Conservation (phyloP, 2,797 vertebrate genomes). For the Antrozous pallidus region DNA sequence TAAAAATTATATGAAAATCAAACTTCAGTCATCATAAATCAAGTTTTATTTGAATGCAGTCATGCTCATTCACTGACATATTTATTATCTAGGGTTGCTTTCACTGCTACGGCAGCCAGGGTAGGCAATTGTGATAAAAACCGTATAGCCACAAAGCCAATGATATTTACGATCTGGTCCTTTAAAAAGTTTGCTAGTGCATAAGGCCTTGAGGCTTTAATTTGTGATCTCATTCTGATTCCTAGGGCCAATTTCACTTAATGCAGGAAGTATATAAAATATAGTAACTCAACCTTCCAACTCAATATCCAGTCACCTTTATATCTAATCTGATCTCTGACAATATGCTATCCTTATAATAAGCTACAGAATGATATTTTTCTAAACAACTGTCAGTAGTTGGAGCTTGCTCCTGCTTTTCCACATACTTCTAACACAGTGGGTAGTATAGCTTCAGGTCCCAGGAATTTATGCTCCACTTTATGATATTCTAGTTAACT, state of each 20-base stretch:
- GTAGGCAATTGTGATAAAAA: not conserved
- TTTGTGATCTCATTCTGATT: not conserved
- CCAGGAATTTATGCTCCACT: not conserved
- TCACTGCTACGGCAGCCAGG: not conserved
- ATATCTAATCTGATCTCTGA: not conserved
- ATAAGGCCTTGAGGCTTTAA: not conserved
- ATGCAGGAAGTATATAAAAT: not conserved
- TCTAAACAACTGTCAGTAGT: not conserved
- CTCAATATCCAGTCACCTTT: not conserved
- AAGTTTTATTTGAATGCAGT: not conserved
- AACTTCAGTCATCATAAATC: not conserved
- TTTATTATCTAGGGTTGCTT: not conserved
- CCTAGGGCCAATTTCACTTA: not conserved
- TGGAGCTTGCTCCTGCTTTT: not conserved
- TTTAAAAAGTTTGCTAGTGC: not conserved
- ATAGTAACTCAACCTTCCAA: not conserved
- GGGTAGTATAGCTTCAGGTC: not conserved
- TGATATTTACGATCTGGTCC: not conserved
- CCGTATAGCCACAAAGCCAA: not conserved
- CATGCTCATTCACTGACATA: not conserved
- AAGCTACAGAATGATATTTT: not conserved
- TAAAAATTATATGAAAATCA: not conserved
- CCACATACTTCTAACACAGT: not conserved
- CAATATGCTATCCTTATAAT: not conserved
- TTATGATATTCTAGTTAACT: not conserved